Evolutionary conservation across 2,888 invertebrate genomes (phyloP).

Genomic region (Monochamus alternatus): DNA sequence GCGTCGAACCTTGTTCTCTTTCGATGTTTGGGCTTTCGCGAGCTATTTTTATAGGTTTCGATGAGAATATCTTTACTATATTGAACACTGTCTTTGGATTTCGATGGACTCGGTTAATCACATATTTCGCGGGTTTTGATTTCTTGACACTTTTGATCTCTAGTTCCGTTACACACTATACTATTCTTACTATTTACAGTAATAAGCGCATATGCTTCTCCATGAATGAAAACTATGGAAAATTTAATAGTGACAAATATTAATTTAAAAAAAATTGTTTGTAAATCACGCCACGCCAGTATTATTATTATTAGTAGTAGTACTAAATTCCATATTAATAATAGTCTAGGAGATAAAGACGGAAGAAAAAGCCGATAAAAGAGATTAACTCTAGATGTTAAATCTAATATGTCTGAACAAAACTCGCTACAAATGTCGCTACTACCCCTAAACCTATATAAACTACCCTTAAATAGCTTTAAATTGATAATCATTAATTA

Average conservation of each 20-base stretch:
- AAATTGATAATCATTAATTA: no score
- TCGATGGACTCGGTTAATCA: conserved; percentile 28
- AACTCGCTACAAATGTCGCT: no score
- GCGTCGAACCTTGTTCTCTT: conserved; percentile 56
- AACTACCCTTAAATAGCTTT: no score
- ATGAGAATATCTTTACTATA: conserved; percentile 66
- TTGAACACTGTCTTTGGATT: conserved; percentile 65
- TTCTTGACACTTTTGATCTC: conserved; percentile 1
- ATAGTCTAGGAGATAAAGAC: no score
- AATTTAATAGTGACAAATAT: neutral
- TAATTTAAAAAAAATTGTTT: no score
- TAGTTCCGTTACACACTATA: conserved; percentile 33
- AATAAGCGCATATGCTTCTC: conserved; percentile 63
- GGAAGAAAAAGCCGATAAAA: no score
- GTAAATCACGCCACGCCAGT: no score
- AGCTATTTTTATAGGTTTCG: conserved; percentile 65
- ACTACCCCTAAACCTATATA: no score
- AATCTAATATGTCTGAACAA: no score
- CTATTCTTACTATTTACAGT: conserved; percentile 48
- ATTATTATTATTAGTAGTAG: no score
- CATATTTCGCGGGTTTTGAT: conserved; percentile 32
- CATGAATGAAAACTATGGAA: conserved; percentile 52
- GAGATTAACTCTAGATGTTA: no score
- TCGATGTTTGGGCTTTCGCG: conserved; percentile 67
- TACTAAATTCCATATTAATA: no score